Evolutionary conservation across 2,888 invertebrate species (phyloP).

Genomic region (Brachyptera risi): DNA sequence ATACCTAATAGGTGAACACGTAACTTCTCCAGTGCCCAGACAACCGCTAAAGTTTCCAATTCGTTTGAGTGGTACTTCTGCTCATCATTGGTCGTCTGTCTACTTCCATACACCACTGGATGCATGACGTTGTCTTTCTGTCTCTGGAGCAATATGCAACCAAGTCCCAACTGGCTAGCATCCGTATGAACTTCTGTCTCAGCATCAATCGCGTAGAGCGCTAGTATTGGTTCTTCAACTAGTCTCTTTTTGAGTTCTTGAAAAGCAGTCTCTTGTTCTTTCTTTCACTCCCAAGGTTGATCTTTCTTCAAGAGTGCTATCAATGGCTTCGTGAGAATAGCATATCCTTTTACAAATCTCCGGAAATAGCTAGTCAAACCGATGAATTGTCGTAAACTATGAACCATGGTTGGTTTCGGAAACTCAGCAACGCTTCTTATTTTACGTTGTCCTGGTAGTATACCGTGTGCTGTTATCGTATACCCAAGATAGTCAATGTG

Average conservation of each 20-base stretch:
- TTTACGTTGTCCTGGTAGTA: constrained; percentile 31
- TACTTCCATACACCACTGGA: constrained; percentile 40
- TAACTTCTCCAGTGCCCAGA: constrained; percentile 39
- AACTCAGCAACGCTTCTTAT: constrained; percentile 35
- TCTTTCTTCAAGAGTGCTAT: constrained; percentile 32
- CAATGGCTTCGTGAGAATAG: constrained; percentile 35
- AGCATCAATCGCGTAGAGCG: constrained; percentile 36
- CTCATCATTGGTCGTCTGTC: constrained; percentile 39
- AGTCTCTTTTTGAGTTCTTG: constrained; percentile 35
- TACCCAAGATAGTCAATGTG: background rate
- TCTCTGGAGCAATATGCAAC: constrained; percentile 39
- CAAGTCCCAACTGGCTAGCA: constrained; percentile 39
- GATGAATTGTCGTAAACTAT: constrained; percentile 37
- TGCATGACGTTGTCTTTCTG: constrained; percentile 25
- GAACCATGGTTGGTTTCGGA: constrained; percentile 34
- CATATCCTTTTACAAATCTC: constrained; percentile 37
- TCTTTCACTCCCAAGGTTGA: constrained; percentile 29
- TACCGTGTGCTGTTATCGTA: background rate
- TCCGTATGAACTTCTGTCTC: constrained; percentile 41
- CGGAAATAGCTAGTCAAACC: constrained; percentile 40
- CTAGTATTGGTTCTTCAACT: constrained; percentile 36
- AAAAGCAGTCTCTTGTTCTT: constrained; percentile 37
- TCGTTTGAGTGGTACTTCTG: constrained; percentile 42
- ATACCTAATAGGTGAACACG: constrained; percentile 40
- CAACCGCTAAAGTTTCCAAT: constrained; percentile 42